Evolutionary conservation across 2,888 invertebrate genomes (phyloP).

Genomic region (Iphiclides podalirius): DNA sequence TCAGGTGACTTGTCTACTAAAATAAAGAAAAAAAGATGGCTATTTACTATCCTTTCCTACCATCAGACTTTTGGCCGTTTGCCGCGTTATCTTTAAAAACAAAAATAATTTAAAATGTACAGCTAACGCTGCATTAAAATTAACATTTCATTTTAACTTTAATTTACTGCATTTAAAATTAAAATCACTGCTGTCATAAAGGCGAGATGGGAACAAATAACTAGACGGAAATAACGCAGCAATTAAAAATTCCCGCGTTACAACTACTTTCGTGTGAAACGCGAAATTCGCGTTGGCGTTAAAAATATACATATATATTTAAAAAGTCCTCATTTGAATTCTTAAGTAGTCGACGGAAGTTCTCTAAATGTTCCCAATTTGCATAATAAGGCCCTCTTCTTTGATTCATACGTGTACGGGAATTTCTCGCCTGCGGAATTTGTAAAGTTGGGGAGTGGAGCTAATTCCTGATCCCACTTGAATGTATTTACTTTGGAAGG

Average conservation of each 20-base stretch:
- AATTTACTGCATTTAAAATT: not conserved
- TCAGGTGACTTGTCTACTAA: too few species aligned
- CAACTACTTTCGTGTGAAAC: not conserved
- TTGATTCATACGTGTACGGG: constrained; percentile 13
- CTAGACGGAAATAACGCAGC: not conserved
- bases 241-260: not conserved
- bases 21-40: too few species aligned
- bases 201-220: not conserved
- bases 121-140: too few species aligned
- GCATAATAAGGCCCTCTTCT: constrained; percentile 8
- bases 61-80: too few species aligned
- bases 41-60: too few species aligned
- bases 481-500: not conserved
- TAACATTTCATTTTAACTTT: too few species aligned
- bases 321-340: constrained; percentile 17
- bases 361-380: constrained; percentile 14
- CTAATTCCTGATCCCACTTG: not conserved
- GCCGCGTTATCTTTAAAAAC: too few species aligned
- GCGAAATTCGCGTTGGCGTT: too few species aligned
- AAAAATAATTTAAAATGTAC: too few species aligned
- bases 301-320: constrained; percentile 7
- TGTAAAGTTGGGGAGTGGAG: constrained; percentile 1
- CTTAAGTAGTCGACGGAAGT: constrained; percentile 10
- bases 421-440: constrained; percentile 6
- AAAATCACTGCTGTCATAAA: not conserved